Evolutionary conservation across 2,113 vertebrate species (phyloP).

Genomic region (Antigone vipio): DNA sequence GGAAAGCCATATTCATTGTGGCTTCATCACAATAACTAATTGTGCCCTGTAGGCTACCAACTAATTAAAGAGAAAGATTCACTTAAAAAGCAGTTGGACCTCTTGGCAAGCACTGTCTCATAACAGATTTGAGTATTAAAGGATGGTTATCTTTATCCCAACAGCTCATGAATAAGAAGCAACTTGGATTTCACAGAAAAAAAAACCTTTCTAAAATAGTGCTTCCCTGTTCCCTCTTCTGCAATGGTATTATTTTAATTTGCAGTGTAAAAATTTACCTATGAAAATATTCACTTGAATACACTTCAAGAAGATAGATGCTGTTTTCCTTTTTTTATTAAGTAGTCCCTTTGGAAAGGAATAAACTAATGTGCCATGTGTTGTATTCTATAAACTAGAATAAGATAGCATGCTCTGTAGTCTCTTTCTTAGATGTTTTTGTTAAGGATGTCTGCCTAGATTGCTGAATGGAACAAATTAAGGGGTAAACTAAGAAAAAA

Average conservation of each 20-base stretch:
- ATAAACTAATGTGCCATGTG: not conserved
- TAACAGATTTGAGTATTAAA: not conserved
- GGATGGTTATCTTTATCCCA: not conserved
- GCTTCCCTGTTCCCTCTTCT: not conserved
- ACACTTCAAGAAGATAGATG: not conserved
- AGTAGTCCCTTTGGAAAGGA: not conserved
- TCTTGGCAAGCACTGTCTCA: not conserved
- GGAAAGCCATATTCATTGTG: conserved; percentile 23
- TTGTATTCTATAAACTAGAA: not conserved
- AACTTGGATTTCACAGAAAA: not conserved
- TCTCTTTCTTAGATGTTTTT: conserved; percentile 17
- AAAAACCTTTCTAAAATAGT: not conserved
- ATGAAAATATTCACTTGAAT: not conserved
- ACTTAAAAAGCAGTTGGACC: not conserved
- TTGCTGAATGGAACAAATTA: not conserved
- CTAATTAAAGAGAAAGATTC: not conserved
- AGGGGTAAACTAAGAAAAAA: not conserved
- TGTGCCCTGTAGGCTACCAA: conserved; percentile 13
- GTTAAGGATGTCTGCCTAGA: not conserved
- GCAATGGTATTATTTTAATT: not conserved
- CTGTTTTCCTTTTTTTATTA: not conserved
- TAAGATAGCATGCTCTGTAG: conserved; percentile 43
- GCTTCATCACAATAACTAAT: not conserved
- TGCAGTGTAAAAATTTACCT: not conserved
- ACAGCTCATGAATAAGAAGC: not conserved